A percentile compares a stretch with the other conserved stretches of the same genome.
These are phyloP conservation scores for Brevimyrus niger DNA, from an alignment of 2,113 vertebrate genomes.

Conservation along the genomic window DNA sequence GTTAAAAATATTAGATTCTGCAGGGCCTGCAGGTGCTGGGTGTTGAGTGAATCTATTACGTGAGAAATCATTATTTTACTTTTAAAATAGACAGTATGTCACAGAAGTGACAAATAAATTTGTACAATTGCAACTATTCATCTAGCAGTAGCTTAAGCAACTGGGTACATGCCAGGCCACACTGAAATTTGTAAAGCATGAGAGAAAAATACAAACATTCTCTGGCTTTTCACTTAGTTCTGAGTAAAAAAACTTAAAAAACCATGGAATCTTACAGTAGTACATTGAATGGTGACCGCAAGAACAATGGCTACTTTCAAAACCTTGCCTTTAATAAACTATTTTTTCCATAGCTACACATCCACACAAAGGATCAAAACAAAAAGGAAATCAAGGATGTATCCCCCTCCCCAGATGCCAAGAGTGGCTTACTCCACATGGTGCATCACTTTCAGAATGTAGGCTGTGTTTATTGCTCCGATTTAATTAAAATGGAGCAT, in stretches of 20 bases:
- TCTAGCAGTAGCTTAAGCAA: not conserved
- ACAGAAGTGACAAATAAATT: not conserved
- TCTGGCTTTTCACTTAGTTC: not conserved
- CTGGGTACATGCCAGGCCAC: not conserved
- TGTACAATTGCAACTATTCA: not conserved
- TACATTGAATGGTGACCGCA: not conserved
- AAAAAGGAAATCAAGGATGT: not conserved
- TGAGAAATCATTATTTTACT: not conserved
- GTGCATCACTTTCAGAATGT: not conserved
- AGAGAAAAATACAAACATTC: not conserved
- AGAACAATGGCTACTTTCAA: not conserved
- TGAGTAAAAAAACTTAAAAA: not conserved
- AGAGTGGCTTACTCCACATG: not conserved
- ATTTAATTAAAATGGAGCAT: not conserved
- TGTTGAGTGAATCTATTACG: not conserved
- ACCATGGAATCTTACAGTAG: not conserved
- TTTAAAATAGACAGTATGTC: not conserved
- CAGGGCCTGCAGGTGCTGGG: not conserved
- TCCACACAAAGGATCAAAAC: not conserved
- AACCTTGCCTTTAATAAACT: not conserved
- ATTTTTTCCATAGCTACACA: not conserved
- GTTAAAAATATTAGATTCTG: conserved; percentile 6
- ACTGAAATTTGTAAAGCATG: not conserved
- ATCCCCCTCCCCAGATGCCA: not conserved
- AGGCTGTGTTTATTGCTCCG: not conserved